Evolutionary conservation across 2,113 vertebrate genomes (phyloP).

Genomic region (Ophthalmotilapia sp.): DNA sequence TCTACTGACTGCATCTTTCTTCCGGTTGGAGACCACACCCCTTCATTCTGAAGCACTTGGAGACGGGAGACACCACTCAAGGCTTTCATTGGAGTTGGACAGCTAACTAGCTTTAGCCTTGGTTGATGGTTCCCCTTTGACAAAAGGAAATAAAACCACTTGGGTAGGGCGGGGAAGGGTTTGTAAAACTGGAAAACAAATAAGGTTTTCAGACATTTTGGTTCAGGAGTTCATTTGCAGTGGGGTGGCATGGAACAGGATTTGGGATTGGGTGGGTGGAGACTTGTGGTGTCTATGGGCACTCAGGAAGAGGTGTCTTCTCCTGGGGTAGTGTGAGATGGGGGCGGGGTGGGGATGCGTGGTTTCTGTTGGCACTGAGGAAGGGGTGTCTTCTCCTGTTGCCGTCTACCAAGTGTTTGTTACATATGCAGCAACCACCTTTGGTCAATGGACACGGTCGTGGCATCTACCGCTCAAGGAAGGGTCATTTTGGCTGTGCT

Average conservation of each 20-base stretch:
- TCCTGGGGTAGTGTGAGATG: neutral
- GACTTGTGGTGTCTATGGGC: conserved; percentile 12
- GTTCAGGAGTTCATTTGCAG: conserved; percentile 10
- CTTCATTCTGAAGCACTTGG: conserved; percentile 58
- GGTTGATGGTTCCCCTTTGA: conserved; percentile 33
- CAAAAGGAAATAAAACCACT: conserved; percentile 56
- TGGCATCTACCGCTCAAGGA: conserved; percentile 12
- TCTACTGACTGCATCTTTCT: conserved; percentile 62
- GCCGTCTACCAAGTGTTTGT: conserved; percentile 36
- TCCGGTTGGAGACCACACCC: conserved; percentile 69
- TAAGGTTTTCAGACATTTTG: conserved; percentile 26
- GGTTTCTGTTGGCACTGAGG: conserved; percentile 41
- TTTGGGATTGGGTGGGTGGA: neutral
- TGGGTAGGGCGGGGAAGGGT: neutral
- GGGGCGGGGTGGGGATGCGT: neutral
- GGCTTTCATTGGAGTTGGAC: conserved; percentile 2
- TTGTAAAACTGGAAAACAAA: conserved; percentile 23
- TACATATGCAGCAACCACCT: conserved; percentile 34
- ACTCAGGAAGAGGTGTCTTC: conserved; percentile 44
- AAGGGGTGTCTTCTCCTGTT: conserved; percentile 40
- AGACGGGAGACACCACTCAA: conserved; percentile 57
- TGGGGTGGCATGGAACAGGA: neutral
- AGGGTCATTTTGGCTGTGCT: conserved; percentile 20
- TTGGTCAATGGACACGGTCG: conserved; percentile 12
- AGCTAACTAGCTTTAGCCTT: conserved; percentile 23